A percentile compares a stretch with the other conserved stretches of the same genome.
These are phyloP conservation scores for Myxocyprinus asiaticus DNA, from an alignment of 2,113 vertebrate genomes.

Conservation along the genomic window DNA sequence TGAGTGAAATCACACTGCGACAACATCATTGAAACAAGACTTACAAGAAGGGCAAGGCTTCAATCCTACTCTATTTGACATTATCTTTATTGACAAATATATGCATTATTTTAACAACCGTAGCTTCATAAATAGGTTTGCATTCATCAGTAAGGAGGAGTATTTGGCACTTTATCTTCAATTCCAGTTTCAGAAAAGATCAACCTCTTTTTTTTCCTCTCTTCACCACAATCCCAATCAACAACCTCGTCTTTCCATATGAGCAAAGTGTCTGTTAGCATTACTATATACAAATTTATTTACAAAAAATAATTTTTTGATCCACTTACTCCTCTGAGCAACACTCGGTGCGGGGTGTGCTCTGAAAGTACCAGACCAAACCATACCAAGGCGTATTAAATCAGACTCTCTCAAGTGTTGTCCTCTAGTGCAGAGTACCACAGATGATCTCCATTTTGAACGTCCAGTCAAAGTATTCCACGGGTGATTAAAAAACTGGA, in stretches of 20 bases:
- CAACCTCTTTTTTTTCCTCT: conserved; percentile 20
- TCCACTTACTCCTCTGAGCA: conserved; percentile 57
- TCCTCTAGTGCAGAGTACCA: conserved; percentile 52
- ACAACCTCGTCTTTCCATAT: conserved; percentile 55
- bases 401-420: conserved; percentile 40
- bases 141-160: conserved; percentile 69
- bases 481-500: conserved; percentile 50
- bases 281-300: conserved; percentile 55
- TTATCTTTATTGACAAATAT: conserved; percentile 81
- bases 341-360: conserved; percentile 55
- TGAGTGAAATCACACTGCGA: conserved; percentile 60
- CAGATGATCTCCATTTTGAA: conserved; percentile 57
- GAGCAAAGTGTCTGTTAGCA: conserved; percentile 61
- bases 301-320: conserved; percentile 46
- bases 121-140: conserved; percentile 80
- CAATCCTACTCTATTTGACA: conserved; percentile 72
- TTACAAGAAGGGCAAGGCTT: conserved; percentile 39
- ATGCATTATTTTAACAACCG: conserved; percentile 74
- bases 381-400: conserved; percentile 47
- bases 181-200: conserved; percentile 76
- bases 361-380: conserved; percentile 69
- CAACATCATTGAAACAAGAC: conserved; percentile 58
- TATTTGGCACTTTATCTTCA: conserved; percentile 66
- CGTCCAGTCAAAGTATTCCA: conserved; percentile 68
- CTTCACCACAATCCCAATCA: conserved; percentile 65